Percentiles rank a stretch among this genome's conserved stretches.
Conservation (phyloP, 2,113 vertebrate genomes). For the Rhinichthys klamathensis region DNA sequence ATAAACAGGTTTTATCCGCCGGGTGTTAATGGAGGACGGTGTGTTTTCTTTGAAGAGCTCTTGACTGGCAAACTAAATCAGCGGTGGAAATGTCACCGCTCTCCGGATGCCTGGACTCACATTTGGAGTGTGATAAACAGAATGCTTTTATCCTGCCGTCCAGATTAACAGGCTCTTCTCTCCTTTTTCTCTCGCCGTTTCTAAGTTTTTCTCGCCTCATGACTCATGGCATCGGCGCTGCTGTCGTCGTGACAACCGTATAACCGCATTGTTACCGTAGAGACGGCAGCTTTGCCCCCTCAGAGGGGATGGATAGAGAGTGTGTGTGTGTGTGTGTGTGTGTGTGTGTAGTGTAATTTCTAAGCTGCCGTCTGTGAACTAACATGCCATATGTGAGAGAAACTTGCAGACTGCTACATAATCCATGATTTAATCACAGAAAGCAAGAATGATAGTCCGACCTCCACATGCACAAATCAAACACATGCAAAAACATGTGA, state of each 20-base stretch:
- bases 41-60: constrained; percentile 21
- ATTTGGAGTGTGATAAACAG: not conserved
- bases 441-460: not conserved
- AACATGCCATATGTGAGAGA: not conserved
- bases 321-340: constrained; percentile 10
- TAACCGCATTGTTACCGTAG: constrained; percentile 4
- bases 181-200: not conserved
- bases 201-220: constrained; percentile 1
- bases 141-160: not conserved
- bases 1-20: not conserved
- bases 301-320: not conserved
- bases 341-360: not conserved
- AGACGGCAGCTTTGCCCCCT: constrained; percentile 4
- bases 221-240: not conserved
- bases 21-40: not conserved
- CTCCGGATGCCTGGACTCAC: not conserved
- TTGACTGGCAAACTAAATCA: not conserved
- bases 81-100: not conserved
- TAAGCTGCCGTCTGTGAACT: not conserved
- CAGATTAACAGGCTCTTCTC: not conserved
- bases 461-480: not conserved
- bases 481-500: too few species aligned
- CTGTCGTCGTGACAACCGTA: constrained; percentile 28
- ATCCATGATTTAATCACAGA: not conserved
- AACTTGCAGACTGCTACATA: not conserved